Evolutionary conservation across 2,797 vertebrate species (phyloP).

Genomic region (Xenopus petersii): DNA sequence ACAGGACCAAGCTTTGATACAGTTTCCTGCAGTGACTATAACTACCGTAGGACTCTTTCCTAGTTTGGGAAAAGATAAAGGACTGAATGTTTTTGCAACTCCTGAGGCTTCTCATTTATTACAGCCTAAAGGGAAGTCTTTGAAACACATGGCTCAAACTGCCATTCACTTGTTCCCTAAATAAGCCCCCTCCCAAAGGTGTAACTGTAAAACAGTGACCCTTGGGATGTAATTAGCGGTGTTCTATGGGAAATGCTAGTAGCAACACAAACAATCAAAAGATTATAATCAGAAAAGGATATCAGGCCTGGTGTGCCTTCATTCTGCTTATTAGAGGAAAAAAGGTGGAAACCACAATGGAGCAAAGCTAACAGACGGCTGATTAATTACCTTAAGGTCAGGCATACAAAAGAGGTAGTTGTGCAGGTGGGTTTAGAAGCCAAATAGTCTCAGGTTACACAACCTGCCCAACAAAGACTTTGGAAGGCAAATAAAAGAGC

Average conservation of each 20-base stretch:
- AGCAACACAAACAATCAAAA: constrained; percentile 16
- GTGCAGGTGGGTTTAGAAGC: constrained; percentile 39
- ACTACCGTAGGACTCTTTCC: too few relatives aligned
- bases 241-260: constrained; percentile 1
- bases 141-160: too few relatives aligned
- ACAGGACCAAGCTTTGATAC: too few relatives aligned
- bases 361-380: constrained; percentile 31
- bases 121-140: too few relatives aligned
- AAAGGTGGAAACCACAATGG: constrained; percentile 30
- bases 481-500: constrained; percentile 20
- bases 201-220: background rate
- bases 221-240: background rate
- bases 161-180: too few relatives aligned
- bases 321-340: constrained; percentile 23
- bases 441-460: constrained; percentile 39
- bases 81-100: too few relatives aligned
- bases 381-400: constrained; percentile 43
- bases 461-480: constrained; percentile 32
- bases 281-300: constrained; percentile 7
- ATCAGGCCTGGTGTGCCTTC: constrained; percentile 1
- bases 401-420: constrained; percentile 25
- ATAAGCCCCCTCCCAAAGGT: too few relatives aligned
- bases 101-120: too few relatives aligned
- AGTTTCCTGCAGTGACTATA: too few relatives aligned
- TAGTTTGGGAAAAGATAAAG: too few relatives aligned